Conservation (phyloP, 2,888 invertebrate species). For the Tanytarsus gracilentus region DNA sequence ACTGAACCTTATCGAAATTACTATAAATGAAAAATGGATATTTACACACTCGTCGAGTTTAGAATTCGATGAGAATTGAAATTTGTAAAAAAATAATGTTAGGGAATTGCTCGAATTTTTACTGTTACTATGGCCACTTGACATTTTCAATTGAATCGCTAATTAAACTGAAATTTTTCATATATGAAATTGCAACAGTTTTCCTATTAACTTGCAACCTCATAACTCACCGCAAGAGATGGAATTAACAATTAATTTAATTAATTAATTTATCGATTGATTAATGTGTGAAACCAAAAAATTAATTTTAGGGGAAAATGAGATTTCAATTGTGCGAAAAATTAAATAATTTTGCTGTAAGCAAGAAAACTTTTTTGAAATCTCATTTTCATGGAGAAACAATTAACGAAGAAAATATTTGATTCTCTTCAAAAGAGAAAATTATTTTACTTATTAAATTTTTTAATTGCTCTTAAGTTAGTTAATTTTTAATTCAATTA, state of each 20-base stretch:
- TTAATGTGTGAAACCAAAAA: conserved; percentile 13
- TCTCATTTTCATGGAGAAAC: not conserved
- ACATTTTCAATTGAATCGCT: not conserved
- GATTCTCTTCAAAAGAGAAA: not conserved
- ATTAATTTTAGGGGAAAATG: conserved; percentile 4
- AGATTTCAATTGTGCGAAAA: not conserved
- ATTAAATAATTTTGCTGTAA: not conserved
- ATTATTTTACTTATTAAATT: not conserved
- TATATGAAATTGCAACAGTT: too few species aligned
- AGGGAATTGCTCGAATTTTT: too few species aligned
- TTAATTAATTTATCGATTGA: not conserved
- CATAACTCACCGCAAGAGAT: not conserved
- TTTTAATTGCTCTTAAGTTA: too few species aligned
- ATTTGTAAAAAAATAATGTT: not conserved
- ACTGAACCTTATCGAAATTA: conserved; percentile 3
- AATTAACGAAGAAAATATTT: not conserved
- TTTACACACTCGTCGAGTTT: not conserved
- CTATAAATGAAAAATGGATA: not conserved
- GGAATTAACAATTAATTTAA: not conserved
- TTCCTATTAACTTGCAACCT: too few species aligned
- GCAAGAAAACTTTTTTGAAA: too few species aligned
- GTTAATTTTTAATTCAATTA: too few species aligned
- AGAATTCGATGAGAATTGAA: not conserved
- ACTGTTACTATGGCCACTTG: not conserved
- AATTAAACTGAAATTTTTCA: not conserved